Evolutionary conservation across 2,888 invertebrate species (phyloP).

Genomic region (Dynastes tityus): DNA sequence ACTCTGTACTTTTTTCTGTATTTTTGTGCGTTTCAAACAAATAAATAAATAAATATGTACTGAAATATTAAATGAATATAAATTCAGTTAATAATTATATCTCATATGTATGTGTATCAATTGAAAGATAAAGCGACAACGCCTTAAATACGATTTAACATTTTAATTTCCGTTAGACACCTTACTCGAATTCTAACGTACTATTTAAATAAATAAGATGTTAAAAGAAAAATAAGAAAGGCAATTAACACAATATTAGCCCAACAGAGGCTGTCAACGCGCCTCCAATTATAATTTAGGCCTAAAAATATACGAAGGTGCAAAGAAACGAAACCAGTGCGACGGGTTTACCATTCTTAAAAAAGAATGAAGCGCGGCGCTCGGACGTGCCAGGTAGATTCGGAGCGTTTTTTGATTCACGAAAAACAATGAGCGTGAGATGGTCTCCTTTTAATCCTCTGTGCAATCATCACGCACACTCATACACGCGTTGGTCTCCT

Average conservation of each 20-base stretch:
- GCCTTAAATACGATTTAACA: no score
- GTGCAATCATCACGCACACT: constrained; percentile 33
- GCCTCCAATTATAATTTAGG: constrained; percentile 34
- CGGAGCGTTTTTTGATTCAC: constrained; percentile 10
- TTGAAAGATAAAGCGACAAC: no score
- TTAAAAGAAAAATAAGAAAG: constrained; percentile 1
- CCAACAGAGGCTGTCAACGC: constrained; percentile 15
- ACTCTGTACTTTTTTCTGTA: no score
- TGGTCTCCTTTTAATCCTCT: constrained; percentile 32
- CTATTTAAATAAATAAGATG: background rate
- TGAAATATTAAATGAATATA: no score
- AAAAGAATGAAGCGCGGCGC: background rate
- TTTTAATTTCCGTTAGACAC: no score
- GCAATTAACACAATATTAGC: constrained; percentile 24
- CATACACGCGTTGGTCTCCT: constrained; percentile 38
- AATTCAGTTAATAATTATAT: no score
- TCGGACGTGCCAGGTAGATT: constrained; percentile 27
- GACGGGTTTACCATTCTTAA: constrained; percentile 42
- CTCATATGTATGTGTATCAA: no score
- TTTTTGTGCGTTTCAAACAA: no score
- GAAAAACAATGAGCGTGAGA: constrained; percentile 27
- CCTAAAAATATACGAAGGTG: constrained; percentile 32
- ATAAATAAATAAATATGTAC: no score
- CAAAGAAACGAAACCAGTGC: constrained; percentile 20
- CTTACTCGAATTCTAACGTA: background rate